Evolutionary conservation across 2,888 invertebrate species (phyloP).

Genomic region (Tribolium freemani): DNA sequence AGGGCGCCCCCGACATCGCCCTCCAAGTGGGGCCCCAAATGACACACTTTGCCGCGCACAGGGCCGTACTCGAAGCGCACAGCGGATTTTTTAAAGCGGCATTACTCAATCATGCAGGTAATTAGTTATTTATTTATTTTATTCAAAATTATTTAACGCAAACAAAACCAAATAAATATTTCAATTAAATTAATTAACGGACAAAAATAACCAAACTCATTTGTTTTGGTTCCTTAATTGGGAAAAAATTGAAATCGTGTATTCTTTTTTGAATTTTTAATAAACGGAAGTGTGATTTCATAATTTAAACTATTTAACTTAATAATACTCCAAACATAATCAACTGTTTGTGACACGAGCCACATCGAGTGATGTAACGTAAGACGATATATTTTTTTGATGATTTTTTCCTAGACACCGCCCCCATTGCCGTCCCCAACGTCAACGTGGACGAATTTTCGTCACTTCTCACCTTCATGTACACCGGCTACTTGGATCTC

Average conservation of each 20-base stretch:
- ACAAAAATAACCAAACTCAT: too few species aligned
- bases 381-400: background rate
- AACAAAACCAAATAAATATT: too few species aligned
- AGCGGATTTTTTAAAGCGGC: conserved; percentile 81
- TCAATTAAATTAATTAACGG: too few species aligned
- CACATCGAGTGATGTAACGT: too few species aligned
- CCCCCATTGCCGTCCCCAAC: conserved; percentile 70
- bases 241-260: too few species aligned
- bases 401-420: conserved; percentile 52
- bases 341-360: too few species aligned
- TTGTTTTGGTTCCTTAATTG: too few species aligned
- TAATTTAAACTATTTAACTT: too few species aligned
- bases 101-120: conserved; percentile 66
- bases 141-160: too few species aligned
- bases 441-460: conserved; percentile 76
- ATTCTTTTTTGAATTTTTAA: too few species aligned
- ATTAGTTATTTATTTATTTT: conserved; percentile 1
- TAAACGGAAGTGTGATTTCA: too few species aligned
- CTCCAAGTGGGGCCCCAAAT: conserved; percentile 75
- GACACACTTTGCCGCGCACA: conserved; percentile 79
- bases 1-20: conserved; percentile 72
- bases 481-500: conserved; percentile 80
- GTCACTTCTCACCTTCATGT: conserved; percentile 80
- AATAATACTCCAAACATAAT: too few species aligned
- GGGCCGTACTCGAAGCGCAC: conserved; percentile 75